These are phyloP conservation scores for Eudyptes chrysolophus DNA, from an alignment of 2,113 vertebrate species.

Conservation along the genomic window DNA sequence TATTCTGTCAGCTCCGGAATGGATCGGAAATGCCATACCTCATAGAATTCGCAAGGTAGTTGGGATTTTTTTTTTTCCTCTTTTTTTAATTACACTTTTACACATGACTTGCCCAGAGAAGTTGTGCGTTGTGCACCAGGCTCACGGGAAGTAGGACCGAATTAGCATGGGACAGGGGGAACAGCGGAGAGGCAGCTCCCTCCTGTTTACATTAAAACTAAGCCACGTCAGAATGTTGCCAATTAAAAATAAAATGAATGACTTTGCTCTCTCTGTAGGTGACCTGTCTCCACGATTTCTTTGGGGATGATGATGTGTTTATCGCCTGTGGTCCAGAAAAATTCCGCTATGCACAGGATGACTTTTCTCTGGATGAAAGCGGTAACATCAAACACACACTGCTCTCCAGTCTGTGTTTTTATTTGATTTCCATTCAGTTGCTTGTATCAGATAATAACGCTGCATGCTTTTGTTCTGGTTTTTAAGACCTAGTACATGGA, in stretches of 20 bases:
- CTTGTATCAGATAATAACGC: neutral
- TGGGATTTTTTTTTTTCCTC: neutral
- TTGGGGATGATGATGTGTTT: slow-evolving; percentile 96
- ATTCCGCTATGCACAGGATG: slow-evolving; percentile 97
- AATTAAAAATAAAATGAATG: slow-evolving; percentile 6
- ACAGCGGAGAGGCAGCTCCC: neutral
- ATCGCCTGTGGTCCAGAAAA: slow-evolving; percentile 98
- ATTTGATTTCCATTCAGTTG: neutral
- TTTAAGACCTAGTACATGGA: neutral
- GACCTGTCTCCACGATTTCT: slow-evolving; percentile 99
- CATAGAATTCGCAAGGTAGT: neutral
- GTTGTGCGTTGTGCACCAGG: neutral
- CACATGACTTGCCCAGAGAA: neutral
- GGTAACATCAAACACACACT: slow-evolving; percentile 72
- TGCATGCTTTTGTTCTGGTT: neutral
- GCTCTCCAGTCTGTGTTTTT: neutral
- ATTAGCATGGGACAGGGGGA: neutral
- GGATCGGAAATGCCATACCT: neutral
- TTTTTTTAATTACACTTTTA: neutral
- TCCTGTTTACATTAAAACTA: neutral
- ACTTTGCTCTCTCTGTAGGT: slow-evolving; percentile 80
- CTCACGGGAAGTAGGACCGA: accelerated
- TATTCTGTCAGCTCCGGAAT: neutral
- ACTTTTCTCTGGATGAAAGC: slow-evolving; percentile 97
- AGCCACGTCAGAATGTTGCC: neutral